Evolutionary conservation across 2,797 vertebrate genomes (phyloP).

Genomic region (Botia kubotai): DNA sequence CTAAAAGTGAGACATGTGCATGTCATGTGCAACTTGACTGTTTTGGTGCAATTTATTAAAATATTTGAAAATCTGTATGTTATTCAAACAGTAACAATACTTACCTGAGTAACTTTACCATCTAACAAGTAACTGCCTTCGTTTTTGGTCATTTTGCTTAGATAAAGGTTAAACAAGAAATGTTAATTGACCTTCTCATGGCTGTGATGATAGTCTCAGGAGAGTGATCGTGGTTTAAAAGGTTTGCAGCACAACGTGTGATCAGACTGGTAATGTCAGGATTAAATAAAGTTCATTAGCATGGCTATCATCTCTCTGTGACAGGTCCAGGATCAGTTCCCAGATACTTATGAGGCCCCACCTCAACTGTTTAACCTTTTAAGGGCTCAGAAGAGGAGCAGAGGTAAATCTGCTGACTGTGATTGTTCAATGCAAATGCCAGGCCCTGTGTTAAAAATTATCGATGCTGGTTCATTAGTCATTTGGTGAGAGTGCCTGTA

Average conservation of each 20-base stretch:
- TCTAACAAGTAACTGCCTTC: background rate
- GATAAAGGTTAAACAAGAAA: constrained; percentile 43
- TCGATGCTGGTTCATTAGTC: constrained; percentile 76
- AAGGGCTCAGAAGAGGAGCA: constrained; percentile 30
- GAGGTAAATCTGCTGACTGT: constrained; percentile 66
- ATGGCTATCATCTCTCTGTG: constrained; percentile 47
- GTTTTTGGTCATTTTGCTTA: background rate
- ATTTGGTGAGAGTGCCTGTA: constrained; percentile 71
- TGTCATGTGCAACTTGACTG: background rate
- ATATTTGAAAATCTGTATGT: background rate
- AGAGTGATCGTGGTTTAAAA: constrained; percentile 55
- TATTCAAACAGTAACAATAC: background rate
- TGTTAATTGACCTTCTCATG: constrained; percentile 40
- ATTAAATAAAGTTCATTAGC: constrained; percentile 57
- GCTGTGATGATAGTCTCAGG: constrained; percentile 41
- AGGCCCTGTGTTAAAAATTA: constrained; percentile 68
- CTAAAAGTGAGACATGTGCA: no score
- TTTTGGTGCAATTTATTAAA: background rate
- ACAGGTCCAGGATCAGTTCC: constrained; percentile 49
- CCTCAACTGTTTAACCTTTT: constrained; percentile 34
- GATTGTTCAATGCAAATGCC: constrained; percentile 72
- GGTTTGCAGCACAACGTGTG: constrained; percentile 48
- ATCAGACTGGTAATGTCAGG: constrained; percentile 51
- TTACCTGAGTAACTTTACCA: background rate
- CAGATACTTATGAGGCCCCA: constrained; percentile 31